Percentiles rank a stretch among this genome's conserved stretches.
phyloP scores from a whole-genome alignment of 1,140 invertebrate species.

The Babylonia areolata region DNA sequence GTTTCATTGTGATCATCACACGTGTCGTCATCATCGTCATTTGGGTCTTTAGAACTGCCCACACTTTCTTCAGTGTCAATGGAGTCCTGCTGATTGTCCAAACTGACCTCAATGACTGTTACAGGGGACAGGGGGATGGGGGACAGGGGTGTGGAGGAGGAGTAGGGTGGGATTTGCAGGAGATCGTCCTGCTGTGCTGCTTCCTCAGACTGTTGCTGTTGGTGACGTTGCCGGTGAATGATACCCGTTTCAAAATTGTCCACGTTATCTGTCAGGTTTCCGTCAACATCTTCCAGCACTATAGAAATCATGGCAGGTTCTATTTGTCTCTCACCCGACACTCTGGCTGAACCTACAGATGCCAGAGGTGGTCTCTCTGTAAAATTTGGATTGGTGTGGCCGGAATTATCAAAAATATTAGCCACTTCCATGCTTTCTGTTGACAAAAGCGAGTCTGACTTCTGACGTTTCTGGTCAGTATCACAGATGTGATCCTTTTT shows the following conservation, averaged over 20 bases:
- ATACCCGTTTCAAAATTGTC: neutral
- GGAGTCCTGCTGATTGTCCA: conserved; percentile 70
- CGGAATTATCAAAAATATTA: conserved; percentile 57
- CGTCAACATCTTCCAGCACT: conserved; percentile 54
- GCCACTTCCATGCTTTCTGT: conserved; percentile 65
- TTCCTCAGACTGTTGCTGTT: neutral
- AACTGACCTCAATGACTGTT: conserved; percentile 69
- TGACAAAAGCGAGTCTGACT: conserved; percentile 40
- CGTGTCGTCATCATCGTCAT: conserved; percentile 23
- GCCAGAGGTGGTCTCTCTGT: neutral
- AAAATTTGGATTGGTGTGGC: neutral
- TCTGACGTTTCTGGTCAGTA: neutral
- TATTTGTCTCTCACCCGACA: conserved; percentile 11
- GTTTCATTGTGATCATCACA: neutral
- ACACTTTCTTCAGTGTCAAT: conserved; percentile 59
- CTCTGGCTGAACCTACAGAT: neutral
- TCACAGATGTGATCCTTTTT: neutral
- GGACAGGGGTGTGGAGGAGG: conserved; percentile 55
- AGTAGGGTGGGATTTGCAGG: conserved; percentile 47
- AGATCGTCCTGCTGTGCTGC: conserved; percentile 26
- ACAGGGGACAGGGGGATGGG: conserved; percentile 65
- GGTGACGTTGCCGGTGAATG: neutral
- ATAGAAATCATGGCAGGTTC: conserved; percentile 63
- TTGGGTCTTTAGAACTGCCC: conserved; percentile 40
- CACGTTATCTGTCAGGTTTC: conserved; percentile 4